Percentiles rank a stretch among this genome's conserved stretches.
Evolutionary conservation across 2,888 invertebrate genomes (phyloP).

Genomic region (Zhuqinia jingwanae): DNA sequence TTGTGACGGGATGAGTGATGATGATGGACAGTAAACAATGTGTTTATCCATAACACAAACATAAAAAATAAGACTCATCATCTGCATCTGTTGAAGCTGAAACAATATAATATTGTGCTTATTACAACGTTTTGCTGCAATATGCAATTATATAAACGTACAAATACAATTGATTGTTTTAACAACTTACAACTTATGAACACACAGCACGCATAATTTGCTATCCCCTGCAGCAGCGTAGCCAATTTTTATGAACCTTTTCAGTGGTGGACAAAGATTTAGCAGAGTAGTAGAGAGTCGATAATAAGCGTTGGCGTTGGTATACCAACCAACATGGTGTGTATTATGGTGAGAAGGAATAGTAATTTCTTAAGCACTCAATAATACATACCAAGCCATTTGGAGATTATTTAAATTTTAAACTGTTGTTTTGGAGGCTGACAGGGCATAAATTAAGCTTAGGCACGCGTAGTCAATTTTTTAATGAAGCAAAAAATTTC

Average conservation of each 20-base stretch:
- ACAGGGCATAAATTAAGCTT: no score
- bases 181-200: background rate
- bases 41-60: background rate
- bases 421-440: no score
- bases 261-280: background rate
- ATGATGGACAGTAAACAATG: background rate
- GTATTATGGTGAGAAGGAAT: no score
- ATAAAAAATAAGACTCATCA: background rate
- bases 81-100: background rate
- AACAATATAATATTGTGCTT: slow-evolving; percentile 22
- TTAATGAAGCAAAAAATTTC: no score
- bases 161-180: background rate
- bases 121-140: background rate
- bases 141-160: background rate
- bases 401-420: no score
- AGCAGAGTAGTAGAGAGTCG: no score
- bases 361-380: no score
- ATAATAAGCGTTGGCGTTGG: no score
- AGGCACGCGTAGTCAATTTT: no score
- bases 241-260: background rate
- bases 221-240: slow-evolving; percentile 15
- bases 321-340: no score
- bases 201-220: background rate
- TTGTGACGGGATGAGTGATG: slow-evolving; percentile 3
- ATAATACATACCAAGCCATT: no score